Conservation (phyloP, 2,888 invertebrate genomes). For the Rhopalosiphum nymphaeae region DNA sequence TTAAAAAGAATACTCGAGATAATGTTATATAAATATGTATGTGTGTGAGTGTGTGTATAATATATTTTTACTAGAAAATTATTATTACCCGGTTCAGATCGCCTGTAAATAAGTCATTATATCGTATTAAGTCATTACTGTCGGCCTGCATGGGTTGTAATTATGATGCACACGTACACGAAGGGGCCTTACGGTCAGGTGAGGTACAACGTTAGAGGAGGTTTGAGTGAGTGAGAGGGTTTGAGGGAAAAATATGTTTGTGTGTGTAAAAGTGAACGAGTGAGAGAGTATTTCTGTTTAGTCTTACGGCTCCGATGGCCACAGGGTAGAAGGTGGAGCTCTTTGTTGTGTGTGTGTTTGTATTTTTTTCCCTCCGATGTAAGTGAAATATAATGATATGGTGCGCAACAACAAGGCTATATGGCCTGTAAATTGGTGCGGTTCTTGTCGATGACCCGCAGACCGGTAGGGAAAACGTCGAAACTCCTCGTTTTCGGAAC, state of each 20-base stretch:
- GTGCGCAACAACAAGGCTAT: slow-evolving; percentile 50
- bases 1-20: slow-evolving; percentile 39
- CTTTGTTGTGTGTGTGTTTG: slow-evolving; percentile 19
- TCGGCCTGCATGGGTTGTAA: slow-evolving; percentile 62
- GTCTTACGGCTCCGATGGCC: slow-evolving; percentile 32
- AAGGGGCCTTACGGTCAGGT: slow-evolving; percentile 40
- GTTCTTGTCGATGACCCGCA: slow-evolving; percentile 48
- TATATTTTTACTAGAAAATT: slow-evolving; percentile 56
- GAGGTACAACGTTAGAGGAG: neutral
- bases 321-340: slow-evolving; percentile 62
- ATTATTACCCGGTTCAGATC: slow-evolving; percentile 61
- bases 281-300: slow-evolving; percentile 24
- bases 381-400: slow-evolving; percentile 65
- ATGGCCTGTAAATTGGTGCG: slow-evolving; percentile 51
- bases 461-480: slow-evolving; percentile 19
- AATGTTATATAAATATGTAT: slow-evolving; percentile 16
- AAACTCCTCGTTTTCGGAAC: slow-evolving; percentile 51
- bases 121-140: slow-evolving; percentile 65
- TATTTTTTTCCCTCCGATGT: slow-evolving; percentile 32
- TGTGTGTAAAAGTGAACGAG: neutral
- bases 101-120: slow-evolving; percentile 65
- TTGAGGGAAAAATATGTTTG: neutral
- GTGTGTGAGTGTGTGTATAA: neutral
- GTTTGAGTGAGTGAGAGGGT: neutral
- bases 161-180: slow-evolving; percentile 61